These are phyloP conservation scores for Anoplolepis gracilipes DNA, from an alignment of 1,140 invertebrate genomes.

Conservation along the genomic window DNA sequence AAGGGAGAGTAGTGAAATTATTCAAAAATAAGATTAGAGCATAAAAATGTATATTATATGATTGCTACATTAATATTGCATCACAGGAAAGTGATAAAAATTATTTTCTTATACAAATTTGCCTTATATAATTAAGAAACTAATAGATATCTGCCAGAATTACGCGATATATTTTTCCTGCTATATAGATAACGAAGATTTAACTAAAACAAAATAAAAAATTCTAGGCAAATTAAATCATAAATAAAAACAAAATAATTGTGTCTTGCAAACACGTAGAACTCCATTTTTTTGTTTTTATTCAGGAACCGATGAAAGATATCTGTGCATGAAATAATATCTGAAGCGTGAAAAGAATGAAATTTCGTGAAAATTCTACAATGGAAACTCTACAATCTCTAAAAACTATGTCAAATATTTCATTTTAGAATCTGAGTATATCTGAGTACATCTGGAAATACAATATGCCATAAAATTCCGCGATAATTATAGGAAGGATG, in stretches of 20 bases:
- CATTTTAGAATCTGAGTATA: not conserved
- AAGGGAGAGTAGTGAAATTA: not conserved
- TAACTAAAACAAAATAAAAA: too few species aligned
- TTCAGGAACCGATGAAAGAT: not conserved
- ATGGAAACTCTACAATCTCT: not conserved
- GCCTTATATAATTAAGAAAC: not conserved
- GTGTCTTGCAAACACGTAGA: not conserved
- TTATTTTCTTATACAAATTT: not conserved
- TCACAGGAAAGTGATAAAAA: not conserved
- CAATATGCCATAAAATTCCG: not conserved
- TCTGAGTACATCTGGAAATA: not conserved
- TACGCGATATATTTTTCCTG: not conserved
- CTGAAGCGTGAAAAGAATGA: not conserved
- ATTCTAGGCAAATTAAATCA: not conserved
- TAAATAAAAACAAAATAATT: not conserved
- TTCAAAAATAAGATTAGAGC: not conserved
- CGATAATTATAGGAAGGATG: not conserved
- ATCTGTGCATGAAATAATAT: too few species aligned
- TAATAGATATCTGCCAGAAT: not conserved
- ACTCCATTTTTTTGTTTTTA: slow-evolving; percentile 7
- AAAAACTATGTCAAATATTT: not conserved
- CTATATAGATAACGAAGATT: slow-evolving; percentile 8
- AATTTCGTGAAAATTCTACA: not conserved
- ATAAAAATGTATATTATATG: not conserved
- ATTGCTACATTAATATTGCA: not conserved